Conservation (phyloP, 2,113 vertebrate species). For the mouse (Mus musculus) region DNA sequence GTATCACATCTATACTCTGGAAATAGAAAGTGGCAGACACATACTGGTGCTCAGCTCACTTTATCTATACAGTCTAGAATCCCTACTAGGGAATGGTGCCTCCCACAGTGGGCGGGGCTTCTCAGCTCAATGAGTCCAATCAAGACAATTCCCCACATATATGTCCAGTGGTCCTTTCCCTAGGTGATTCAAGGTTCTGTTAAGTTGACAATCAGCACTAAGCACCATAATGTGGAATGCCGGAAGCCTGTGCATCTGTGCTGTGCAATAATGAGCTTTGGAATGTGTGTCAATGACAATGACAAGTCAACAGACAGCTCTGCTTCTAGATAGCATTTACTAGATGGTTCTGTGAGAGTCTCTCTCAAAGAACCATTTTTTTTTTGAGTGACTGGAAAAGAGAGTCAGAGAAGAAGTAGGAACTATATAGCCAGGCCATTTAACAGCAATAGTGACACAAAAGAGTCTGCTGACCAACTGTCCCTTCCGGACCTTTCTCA, state of each 20-base stretch:
- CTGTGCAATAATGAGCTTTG: neutral
- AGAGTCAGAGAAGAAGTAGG: neutral
- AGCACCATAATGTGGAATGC: neutral
- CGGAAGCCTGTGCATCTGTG: neutral
- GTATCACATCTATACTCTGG: no score
- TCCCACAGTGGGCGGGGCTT: neutral
- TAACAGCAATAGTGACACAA: conserved; percentile 60
- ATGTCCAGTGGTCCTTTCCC: neutral
- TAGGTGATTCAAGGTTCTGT: neutral
- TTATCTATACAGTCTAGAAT: neutral
- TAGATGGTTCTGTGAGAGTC: neutral
- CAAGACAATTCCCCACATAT: neutral
- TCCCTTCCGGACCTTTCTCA: conserved; percentile 45
- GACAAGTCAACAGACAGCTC: neutral
- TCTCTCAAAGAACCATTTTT: neutral
- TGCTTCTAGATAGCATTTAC: neutral
- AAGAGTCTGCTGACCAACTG: conserved; percentile 58
- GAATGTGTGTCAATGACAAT: neutral
- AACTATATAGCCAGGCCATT: neutral
- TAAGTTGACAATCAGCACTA: neutral
- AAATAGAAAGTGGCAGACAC: neutral
- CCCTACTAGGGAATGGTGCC: neutral
- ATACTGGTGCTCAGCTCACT: neutral
- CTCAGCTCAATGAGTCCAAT: neutral
- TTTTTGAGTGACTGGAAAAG: neutral